These are phyloP conservation scores for Pseudomugil gertrudae DNA, from an alignment of 2,797 vertebrate genomes.

Conservation along the genomic window DNA sequence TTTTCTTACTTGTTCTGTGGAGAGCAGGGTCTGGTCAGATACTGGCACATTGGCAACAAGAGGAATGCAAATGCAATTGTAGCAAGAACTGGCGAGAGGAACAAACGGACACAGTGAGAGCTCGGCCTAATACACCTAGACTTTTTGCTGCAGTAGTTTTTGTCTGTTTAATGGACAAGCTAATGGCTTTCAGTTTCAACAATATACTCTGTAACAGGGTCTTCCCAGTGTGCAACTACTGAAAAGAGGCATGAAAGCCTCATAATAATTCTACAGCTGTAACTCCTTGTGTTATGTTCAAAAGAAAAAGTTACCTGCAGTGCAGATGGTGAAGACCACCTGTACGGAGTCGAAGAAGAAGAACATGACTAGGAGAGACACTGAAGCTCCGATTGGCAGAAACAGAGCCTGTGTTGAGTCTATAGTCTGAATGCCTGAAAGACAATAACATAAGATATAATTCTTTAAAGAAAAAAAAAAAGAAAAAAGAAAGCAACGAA, in stretches of 20 bases:
- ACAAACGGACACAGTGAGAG: conserved; percentile 51
- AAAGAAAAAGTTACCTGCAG: conserved; percentile 87
- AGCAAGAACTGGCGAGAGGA: conserved; percentile 89
- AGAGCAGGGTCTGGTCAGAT: conserved; percentile 98
- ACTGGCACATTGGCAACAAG: conserved; percentile 99
- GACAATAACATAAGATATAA: conserved; percentile 10
- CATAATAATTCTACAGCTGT: conserved; percentile 3
- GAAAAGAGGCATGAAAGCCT: conserved; percentile 3
- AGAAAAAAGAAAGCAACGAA: not conserved
- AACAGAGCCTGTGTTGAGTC: conserved; percentile 98
- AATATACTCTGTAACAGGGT: conserved; percentile 16
- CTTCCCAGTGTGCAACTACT: conserved; percentile 16
- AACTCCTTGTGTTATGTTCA: conserved; percentile 4
- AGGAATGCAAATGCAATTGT: conserved; percentile 99
- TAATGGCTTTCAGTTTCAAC: conserved; percentile 46
- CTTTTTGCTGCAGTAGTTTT: conserved; percentile 17
- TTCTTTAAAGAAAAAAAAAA: not conserved
- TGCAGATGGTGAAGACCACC: conserved; percentile 99
- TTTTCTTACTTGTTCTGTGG: conserved; percentile 97
- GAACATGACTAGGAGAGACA: conserved; percentile 99
- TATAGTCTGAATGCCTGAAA: conserved; percentile 98
- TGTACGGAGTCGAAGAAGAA: conserved; percentile 99
- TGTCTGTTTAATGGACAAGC: conserved; percentile 30
- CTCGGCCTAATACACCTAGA: conserved; percentile 13
- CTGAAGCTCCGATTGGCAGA: conserved; percentile 96